Evolutionary conservation across 1,140 invertebrate genomes (phyloP).

Genomic region (Maniola jurtina): DNA sequence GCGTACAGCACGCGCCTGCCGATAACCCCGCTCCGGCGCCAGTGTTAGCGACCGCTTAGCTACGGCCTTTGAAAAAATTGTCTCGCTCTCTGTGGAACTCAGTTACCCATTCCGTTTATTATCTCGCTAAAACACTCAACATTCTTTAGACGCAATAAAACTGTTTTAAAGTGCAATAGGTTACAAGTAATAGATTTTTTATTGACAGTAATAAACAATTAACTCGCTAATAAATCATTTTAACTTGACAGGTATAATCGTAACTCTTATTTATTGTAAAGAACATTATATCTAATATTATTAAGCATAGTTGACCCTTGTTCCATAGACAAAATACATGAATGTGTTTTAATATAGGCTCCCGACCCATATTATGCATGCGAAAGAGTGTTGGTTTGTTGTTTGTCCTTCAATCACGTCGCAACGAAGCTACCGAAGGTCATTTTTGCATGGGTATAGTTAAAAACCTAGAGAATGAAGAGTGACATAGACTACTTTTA

Average conservation of each 20-base stretch:
- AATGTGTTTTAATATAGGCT: too few relatives aligned
- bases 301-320: too few relatives aligned
- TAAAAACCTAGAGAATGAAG: too few relatives aligned
- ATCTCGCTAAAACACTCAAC: constrained; percentile 14
- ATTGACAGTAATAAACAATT: constrained; percentile 33
- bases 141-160: constrained; percentile 12
- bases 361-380: too few relatives aligned
- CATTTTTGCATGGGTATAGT: too few relatives aligned
- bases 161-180: constrained; percentile 24
- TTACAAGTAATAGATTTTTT: constrained; percentile 40
- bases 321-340: too few relatives aligned
- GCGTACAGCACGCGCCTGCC: constrained; percentile 65
- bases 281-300: too few relatives aligned
- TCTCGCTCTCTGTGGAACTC: constrained; percentile 18
- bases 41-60: constrained; percentile 54
- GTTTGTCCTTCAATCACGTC: too few relatives aligned
- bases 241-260: constrained; percentile 27
- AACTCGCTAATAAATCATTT: constrained; percentile 20
- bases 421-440: too few relatives aligned
- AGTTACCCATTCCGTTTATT: constrained; percentile 24
- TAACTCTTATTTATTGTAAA: not conserved
- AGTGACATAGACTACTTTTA: too few relatives aligned
- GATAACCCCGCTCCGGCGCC: constrained; percentile 68
- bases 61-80: constrained; percentile 38
- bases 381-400: too few relatives aligned